Conservation (phyloP, 1,140 invertebrate genomes). For the Popillia japonica region DNA sequence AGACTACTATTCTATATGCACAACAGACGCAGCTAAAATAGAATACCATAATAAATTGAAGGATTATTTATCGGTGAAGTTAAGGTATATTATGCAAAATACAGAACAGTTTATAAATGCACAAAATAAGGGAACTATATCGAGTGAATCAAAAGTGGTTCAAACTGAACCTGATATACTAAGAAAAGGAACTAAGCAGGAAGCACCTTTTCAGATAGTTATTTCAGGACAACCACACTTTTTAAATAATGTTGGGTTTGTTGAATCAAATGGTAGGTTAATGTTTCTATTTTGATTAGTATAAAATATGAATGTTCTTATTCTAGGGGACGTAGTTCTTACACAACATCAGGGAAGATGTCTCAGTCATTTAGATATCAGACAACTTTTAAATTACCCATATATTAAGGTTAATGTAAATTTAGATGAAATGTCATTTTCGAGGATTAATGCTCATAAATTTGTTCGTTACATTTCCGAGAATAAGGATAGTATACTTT, state of each 20-base stretch:
- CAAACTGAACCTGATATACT: neutral
- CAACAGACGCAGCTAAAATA: neutral
- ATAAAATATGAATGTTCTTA: neutral
- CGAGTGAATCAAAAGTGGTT: neutral
- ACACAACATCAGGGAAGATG: conserved; percentile 10
- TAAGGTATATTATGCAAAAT: conserved; percentile 14
- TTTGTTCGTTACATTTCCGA: conserved; percentile 34
- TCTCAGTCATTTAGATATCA: neutral
- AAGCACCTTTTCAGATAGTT: conserved; percentile 22
- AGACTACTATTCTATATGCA: neutral
- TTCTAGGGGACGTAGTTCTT: conserved; percentile 6
- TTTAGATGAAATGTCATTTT: conserved; percentile 6
- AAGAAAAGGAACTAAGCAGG: neutral
- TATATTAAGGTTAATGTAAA: neutral
- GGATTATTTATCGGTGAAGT: neutral
- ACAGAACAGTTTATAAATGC: neutral
- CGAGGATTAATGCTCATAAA: conserved; percentile 11
- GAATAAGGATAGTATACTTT: neutral
- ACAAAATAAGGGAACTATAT: neutral
- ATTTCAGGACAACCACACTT: conserved; percentile 3
- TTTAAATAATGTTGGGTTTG: conserved; percentile 38
- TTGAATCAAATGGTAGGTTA: conserved; percentile 25
- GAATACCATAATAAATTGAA: conserved; percentile 14
- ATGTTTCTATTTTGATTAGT: neutral
- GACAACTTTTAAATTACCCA: conserved; percentile 30